Percentiles rank a stretch among this genome's conserved stretches.
These are phyloP conservation scores for Apodemus agrarius DNA, from an alignment of 2,797 vertebrate genomes.

Conservation along the genomic window DNA sequence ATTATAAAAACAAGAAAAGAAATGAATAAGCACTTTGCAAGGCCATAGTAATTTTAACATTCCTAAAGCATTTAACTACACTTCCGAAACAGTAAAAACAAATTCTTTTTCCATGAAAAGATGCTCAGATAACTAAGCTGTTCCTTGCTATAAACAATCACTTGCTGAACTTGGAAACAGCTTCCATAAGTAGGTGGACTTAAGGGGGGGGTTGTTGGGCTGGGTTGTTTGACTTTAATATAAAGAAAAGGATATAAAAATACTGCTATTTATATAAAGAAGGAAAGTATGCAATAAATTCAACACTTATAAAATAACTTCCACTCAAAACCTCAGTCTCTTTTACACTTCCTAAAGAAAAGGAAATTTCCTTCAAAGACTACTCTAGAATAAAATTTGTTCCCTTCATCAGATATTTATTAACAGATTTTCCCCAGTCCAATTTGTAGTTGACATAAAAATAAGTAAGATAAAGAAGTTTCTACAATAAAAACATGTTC, in stretches of 20 bases:
- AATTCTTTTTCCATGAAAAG: slow-evolving; percentile 18
- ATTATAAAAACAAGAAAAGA: slow-evolving; percentile 34
- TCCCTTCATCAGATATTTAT: background rate
- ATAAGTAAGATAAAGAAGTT: slow-evolving; percentile 23
- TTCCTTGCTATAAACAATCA: background rate
- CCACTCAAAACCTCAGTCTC: background rate
- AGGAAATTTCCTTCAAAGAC: slow-evolving; percentile 37
- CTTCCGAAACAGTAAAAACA: slow-evolving; percentile 20
- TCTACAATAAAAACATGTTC: slow-evolving; percentile 7
- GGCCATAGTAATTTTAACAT: background rate
- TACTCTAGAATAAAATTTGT: slow-evolving; percentile 26
- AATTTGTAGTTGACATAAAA: slow-evolving; percentile 51
- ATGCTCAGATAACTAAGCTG: background rate
- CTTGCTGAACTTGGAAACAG: background rate
- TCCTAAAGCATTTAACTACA: slow-evolving; percentile 3
- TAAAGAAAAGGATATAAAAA: background rate
- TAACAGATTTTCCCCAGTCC: background rate
- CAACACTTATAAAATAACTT: background rate
- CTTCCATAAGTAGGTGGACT: background rate
- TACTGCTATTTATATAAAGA: background rate
- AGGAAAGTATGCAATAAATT: background rate
- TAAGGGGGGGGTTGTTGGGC: background rate
- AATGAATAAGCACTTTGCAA: background rate
- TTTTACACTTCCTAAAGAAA: background rate
- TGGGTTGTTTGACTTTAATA: background rate